phyloP scores from a whole-genome alignment of 2,797 vertebrate genomes.

The Salarias fasciatus region DNA sequence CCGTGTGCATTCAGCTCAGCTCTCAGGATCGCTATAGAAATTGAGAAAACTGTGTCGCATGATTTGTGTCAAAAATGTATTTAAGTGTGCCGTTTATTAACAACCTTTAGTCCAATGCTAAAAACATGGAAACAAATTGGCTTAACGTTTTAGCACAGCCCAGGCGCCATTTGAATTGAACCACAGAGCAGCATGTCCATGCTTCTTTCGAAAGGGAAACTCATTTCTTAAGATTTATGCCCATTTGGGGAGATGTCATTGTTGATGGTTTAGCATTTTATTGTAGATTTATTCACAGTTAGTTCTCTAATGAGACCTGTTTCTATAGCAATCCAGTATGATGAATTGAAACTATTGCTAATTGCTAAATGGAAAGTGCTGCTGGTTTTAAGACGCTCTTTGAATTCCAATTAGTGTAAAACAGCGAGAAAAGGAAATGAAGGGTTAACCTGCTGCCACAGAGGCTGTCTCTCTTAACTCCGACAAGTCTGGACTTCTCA shows the following conservation, averaged over 20 bases:
- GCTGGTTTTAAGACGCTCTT: constrained; percentile 10
- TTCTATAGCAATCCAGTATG: constrained; percentile 13
- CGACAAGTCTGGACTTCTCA: constrained; percentile 57
- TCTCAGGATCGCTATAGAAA: too few relatives aligned
- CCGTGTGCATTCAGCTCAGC: too few relatives aligned
- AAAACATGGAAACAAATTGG: too few relatives aligned
- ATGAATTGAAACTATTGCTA: constrained; percentile 10
- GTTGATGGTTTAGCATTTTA: constrained; percentile 30
- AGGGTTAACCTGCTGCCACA: constrained; percentile 41
- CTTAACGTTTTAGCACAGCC: too few relatives aligned
- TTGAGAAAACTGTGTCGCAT: too few relatives aligned
- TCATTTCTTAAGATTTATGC: constrained; percentile 32
- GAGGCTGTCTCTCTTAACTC: constrained; percentile 36
- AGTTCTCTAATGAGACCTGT: constrained; percentile 32
- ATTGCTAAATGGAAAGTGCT: not conserved
- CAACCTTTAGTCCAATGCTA: too few relatives aligned
- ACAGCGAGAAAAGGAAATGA: not conserved
- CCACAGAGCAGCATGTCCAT: too few relatives aligned
- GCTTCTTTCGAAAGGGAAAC: not conserved
- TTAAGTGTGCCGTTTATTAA: too few relatives aligned
- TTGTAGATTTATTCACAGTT: constrained; percentile 24
- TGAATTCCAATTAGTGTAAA: constrained; percentile 11
- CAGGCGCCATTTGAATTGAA: too few relatives aligned
- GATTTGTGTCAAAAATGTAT: too few relatives aligned
- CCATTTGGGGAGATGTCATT: constrained; percentile 22